Percentiles rank a stretch among this genome's conserved stretches.
Conservation (phyloP, 2,888 invertebrate genomes). For the Napeogenes sylphis region DNA sequence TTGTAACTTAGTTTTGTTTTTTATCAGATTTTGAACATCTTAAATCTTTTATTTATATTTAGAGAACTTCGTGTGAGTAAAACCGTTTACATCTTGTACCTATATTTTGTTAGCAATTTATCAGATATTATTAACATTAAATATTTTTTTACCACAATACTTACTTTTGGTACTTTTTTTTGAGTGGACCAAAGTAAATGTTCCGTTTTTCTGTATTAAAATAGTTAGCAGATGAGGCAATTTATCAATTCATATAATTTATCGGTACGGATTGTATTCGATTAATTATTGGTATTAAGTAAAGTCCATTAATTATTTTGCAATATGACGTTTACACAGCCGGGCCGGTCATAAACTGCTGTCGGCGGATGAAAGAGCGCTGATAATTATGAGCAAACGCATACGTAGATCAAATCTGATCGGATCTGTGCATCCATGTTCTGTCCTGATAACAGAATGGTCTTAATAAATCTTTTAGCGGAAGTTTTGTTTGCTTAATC, state of each 20-base stretch:
- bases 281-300: slow-evolving; percentile 61
- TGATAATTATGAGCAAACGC: slow-evolving; percentile 72
- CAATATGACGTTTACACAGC: slow-evolving; percentile 70
- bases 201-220: slow-evolving; percentile 4
- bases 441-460: slow-evolving; percentile 30
- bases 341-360: slow-evolving; percentile 62
- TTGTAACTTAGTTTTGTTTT: slow-evolving; percentile 22
- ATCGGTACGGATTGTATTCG: slow-evolving; percentile 40
- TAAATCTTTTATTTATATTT: background rate
- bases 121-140: background rate
- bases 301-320: slow-evolving; percentile 66
- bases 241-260: slow-evolving; percentile 30
- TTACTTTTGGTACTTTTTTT: background rate
- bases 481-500: slow-evolving; percentile 2
- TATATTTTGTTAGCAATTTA: slow-evolving; percentile 9
- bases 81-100: background rate
- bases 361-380: slow-evolving; percentile 73
- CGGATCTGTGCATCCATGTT: slow-evolving; percentile 63
- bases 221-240: slow-evolving; percentile 40
- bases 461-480: background rate
- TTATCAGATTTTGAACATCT: slow-evolving; percentile 10
- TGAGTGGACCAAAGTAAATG: background rate
- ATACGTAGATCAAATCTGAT: slow-evolving; percentile 76
- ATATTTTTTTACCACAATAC: slow-evolving; percentile 1
- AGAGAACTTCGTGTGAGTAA: background rate